These are phyloP conservation scores for Chrysocyon brachyurus DNA, from an alignment of 2,797 vertebrate species.

Conservation along the genomic window DNA sequence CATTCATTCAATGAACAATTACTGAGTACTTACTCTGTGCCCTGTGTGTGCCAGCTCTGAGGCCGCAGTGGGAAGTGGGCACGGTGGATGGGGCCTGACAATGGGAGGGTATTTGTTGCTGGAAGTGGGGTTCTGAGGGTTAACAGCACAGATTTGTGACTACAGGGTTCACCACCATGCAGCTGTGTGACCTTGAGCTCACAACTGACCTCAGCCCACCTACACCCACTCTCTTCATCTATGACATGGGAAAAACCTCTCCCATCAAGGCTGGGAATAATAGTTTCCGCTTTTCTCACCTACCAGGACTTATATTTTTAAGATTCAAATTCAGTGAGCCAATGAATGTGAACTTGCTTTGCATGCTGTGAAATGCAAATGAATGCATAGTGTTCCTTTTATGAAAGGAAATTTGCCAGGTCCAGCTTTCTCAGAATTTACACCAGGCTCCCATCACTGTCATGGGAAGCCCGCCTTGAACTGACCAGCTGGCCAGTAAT, in stretches of 20 bases:
- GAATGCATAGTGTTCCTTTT: not conserved
- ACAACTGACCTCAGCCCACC: not conserved
- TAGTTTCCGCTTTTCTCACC: not conserved
- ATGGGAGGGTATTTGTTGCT: not conserved
- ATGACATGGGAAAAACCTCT: not conserved
- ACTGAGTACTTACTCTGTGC: not conserved
- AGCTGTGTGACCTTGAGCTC: not conserved
- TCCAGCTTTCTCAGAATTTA: not conserved
- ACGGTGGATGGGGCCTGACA: rapidly evolving
- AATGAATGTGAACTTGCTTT: not conserved
- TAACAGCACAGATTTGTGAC: not conserved
- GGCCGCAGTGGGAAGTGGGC: not conserved
- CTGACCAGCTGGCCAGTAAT: not conserved
- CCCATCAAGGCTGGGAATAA: not conserved
- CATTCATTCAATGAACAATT: not conserved
- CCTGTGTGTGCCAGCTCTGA: not conserved
- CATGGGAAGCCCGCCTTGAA: not conserved
- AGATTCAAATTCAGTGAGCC: conserved; percentile 3
- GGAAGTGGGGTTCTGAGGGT: not conserved
- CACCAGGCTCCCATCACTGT: not conserved
- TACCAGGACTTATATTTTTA: not conserved
- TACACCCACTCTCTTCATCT: not conserved
- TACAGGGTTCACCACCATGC: too few species aligned
- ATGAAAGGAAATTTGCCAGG: not conserved
- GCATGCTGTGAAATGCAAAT: not conserved